Evolutionary conservation across 2,113 vertebrate species (phyloP), one percentile per base, ranked within the genome.

Genomic region (Callipepla californica): DNA sequence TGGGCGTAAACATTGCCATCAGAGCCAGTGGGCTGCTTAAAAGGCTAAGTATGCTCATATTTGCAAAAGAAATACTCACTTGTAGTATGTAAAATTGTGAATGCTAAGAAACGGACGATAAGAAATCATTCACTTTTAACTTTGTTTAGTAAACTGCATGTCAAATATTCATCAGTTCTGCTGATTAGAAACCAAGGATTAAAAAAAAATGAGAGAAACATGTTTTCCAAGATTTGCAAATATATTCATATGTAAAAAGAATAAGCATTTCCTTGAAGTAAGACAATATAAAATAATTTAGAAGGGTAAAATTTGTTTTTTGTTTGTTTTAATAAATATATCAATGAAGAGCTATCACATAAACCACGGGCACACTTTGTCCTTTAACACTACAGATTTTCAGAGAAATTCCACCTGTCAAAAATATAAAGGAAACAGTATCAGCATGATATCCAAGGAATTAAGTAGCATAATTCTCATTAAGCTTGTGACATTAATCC

Each of bases 401-500:
- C 70, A 91, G 63, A 36, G n/a, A 8, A 67, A 87, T 51, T 40
- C 70, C 47, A 80, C 93, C 59, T 91, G 57, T 74, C 42, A 63
- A 81, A 89, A 26, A 79, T 28, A 62, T 42, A 68, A 68, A 74
- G 14, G 14, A 45, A 51, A 87, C 5, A 40, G 80, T n/a, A 59
- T 7, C 63, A 82, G 59, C 42, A 67, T 6, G 25, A 65, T 42
- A 85, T 11, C n/a, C 68, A 87, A 79, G 59, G 79, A 93, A 89
- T 87, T 81, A 91, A 62, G 38, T 19, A 16, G 26, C 36, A 28
- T 44, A 30, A 78, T 83, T 92, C 89, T 94, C 73, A 65, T 36
- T 74, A 87, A 78, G 62, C 30, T 78, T 86, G 13, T 72, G 51
- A 32, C 80, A 77, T 63, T 87, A 85, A 92, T 77, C 75, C 63